phyloP scores from a whole-genome alignment of 2,888 invertebrate genomes.

The Drosophila mayaguana region DNA sequence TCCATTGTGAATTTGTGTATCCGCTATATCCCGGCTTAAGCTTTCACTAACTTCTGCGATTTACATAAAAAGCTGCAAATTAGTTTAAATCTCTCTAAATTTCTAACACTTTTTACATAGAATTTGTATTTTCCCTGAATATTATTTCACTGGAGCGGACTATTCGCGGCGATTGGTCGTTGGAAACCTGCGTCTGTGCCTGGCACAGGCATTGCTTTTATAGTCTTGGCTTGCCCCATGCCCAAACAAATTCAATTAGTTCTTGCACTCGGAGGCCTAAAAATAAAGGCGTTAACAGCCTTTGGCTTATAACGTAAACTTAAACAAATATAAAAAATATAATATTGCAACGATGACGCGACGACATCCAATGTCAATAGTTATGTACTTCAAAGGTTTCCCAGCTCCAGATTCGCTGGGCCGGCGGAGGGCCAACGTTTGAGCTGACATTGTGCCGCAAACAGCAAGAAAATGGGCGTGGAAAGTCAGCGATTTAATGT shows the following conservation, averaged over 20 bases:
- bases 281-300: slow-evolving; percentile 69
- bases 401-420: slow-evolving; percentile 23
- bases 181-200: slow-evolving; percentile 74
- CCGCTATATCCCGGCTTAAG: slow-evolving; percentile 70
- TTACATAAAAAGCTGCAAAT: slow-evolving; percentile 81
- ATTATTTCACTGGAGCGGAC: slow-evolving; percentile 75
- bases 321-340: slow-evolving; percentile 37
- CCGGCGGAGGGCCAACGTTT: slow-evolving; percentile 12
- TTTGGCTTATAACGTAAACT: slow-evolving; percentile 65
- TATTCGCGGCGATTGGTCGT: slow-evolving; percentile 80
- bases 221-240: slow-evolving; percentile 55
- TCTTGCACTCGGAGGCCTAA: slow-evolving; percentile 50
- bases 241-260: slow-evolving; percentile 74
- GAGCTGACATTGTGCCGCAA: slow-evolving; percentile 60
- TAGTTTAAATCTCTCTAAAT: slow-evolving; percentile 52
- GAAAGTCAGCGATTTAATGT: slow-evolving; percentile 59
- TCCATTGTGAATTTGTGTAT: slow-evolving; percentile 68
- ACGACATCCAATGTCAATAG: slow-evolving; percentile 77
- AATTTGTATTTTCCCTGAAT: slow-evolving; percentile 50
- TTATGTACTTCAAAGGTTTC: slow-evolving; percentile 78
- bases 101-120: slow-evolving; percentile 77
- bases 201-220: slow-evolving; percentile 62
- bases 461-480: slow-evolving; percentile 28
- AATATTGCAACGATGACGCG: slow-evolving; percentile 30
- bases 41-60: slow-evolving; percentile 56